phyloP scores from a whole-genome alignment of 2,888 invertebrate species.

The Ophioninae sp. region DNA sequence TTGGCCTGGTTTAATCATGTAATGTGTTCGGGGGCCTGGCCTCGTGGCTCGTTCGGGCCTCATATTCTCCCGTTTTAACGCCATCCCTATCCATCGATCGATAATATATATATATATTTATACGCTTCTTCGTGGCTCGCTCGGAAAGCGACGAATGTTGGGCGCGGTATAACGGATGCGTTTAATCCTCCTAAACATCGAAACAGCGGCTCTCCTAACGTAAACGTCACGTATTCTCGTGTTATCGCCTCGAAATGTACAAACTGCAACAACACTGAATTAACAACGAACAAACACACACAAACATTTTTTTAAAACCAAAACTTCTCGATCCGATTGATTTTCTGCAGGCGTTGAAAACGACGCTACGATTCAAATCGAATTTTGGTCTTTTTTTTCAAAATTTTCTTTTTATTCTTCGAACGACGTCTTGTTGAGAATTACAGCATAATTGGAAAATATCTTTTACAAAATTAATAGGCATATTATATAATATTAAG shows the following conservation, averaged over 20 bases:
- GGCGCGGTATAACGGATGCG: conserved; percentile 76
- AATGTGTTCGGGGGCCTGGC: conserved; percentile 79
- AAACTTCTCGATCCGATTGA: background rate
- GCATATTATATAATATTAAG: no score
- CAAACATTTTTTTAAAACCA: background rate
- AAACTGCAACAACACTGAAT: background rate
- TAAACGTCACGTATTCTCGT: background rate
- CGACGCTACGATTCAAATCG: background rate
- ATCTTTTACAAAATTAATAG: no score
- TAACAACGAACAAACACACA: background rate
- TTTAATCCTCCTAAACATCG: conserved; percentile 73
- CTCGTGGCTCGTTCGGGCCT: conserved; percentile 63
- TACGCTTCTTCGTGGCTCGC: conserved; percentile 70
- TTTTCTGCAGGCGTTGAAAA: background rate
- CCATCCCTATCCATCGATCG: conserved; percentile 69
- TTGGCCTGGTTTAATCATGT: conserved; percentile 80
- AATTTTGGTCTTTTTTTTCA: no score
- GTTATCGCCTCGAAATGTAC: background rate
- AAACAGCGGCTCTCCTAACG: conserved; percentile 45
- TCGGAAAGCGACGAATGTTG: conserved; percentile 52
- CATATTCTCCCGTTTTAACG: conserved; percentile 39
- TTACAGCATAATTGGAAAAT: background rate
- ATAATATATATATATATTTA: conserved; percentile 68
- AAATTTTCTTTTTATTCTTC: no score
- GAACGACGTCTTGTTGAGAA: background rate